A percentile compares a stretch with the other conserved stretches of the same genome.
Evolutionary conservation across 2,888 invertebrate species (phyloP).

Genomic region (Halictus ligatus): DNA sequence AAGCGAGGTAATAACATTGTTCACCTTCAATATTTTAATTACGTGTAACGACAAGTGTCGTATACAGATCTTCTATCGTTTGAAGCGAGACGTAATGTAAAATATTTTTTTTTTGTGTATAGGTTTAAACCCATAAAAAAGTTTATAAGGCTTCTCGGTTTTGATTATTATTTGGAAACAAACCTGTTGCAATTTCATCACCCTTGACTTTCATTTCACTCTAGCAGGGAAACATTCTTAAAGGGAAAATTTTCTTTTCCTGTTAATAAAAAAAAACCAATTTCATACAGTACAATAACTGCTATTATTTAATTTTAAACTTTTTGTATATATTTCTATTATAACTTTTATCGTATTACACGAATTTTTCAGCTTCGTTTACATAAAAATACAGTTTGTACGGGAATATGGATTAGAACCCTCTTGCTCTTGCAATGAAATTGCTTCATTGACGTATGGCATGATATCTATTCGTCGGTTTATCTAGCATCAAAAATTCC

Average conservation of each 20-base stretch:
- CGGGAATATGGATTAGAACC: background rate
- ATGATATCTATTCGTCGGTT: background rate
- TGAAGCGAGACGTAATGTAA: too few species aligned
- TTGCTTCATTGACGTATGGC: background rate
- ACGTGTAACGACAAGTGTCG: background rate
- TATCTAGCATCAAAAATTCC: background rate
- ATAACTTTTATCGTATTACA: background rate
- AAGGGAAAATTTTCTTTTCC: background rate
- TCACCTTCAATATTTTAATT: background rate
- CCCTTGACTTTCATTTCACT: background rate
- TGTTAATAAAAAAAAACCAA: background rate
- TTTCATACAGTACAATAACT: background rate
- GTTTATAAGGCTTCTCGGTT: background rate
- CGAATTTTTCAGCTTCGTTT: background rate
- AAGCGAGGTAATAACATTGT: background rate
- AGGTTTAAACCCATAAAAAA: background rate
- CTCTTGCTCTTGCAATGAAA: background rate
- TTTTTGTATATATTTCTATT: background rate
- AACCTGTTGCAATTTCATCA: background rate
- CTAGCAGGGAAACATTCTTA: background rate
- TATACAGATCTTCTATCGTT: too few species aligned
- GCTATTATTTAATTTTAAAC: background rate
- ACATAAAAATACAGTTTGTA: background rate
- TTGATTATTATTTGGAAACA: too few species aligned
- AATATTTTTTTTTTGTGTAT: too few species aligned